A percentile compares a stretch with the other conserved stretches of the same genome.
phyloP scores from a whole-genome alignment of 2,797 vertebrate species.

The Premnoplex brunnescens region DNA sequence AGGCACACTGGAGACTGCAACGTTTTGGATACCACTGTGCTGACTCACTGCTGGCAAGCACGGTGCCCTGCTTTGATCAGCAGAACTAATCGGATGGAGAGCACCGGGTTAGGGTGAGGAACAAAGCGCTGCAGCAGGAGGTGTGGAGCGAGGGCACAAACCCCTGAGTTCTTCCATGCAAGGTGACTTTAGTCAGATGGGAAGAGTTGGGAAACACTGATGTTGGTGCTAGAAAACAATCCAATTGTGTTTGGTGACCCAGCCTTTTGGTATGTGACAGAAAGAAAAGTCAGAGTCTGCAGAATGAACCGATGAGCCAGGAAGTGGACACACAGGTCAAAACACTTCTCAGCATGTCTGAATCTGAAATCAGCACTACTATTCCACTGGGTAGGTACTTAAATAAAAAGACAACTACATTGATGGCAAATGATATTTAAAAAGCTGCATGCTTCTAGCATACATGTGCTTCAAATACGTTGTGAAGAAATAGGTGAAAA shows the following conservation, averaged over 20 bases:
- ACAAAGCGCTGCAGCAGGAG: not conserved
- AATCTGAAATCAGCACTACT: not conserved
- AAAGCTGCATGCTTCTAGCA: not conserved
- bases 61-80: not conserved
- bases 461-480: not conserved
- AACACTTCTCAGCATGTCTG: not conserved
- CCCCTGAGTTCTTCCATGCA: accelerated
- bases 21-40: not conserved
- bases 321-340: not conserved
- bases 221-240: not conserved
- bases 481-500: conserved; percentile 46
- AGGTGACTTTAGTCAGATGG: not conserved
- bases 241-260: not conserved
- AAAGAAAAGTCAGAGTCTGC: not conserved
- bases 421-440: not conserved
- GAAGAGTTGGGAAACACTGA: not conserved
- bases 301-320: not conserved
- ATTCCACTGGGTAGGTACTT: not conserved
- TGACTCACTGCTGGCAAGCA: not conserved
- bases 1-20: not conserved
- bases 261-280: not conserved
- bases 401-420: not conserved
- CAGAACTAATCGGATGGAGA: not conserved
- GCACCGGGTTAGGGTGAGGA: not conserved
- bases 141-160: accelerated